Base-by-base conservation (phyloP, 2,113 vertebrate genomes). In the Anhinga anhinga region DNA sequence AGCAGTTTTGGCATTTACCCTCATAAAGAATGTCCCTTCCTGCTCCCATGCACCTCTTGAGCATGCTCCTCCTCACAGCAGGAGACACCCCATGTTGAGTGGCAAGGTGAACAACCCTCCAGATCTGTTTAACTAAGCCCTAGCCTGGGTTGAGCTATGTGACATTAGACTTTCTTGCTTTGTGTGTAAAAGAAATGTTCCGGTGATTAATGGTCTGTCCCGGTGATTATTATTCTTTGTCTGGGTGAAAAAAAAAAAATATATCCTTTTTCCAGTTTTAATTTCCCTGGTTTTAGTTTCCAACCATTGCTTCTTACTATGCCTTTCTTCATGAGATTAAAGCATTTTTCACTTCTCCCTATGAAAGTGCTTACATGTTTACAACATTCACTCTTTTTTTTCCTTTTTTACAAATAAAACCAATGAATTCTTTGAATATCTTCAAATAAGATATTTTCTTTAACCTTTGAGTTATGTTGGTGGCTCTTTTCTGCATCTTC, bases 21-120 rank as follows among this genome's bases (percentile, higher is more conserved):
- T 50, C 0, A 0, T n/a, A 62, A 56, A 38, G 32, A 83, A 21
- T 0, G 0, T 45, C 85, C 55, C n/a, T 32, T 62, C 40, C 38
- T 59, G 36, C 71, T 36, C 17, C 50, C 6, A 0, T 10, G 20
- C 19, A 3, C 21, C 30, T 61, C 45, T 22, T 5, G 29, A 32
- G 15, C 9, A 7, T 11, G 20, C 13, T 62, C 15, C 38, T 53
- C 26, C 63, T 8, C 1, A 2, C 34, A 62, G 34, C 7, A 3
- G 7, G 65, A 38, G 8, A 9, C 0, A 2, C 29, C 22, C n/a
- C 1, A 0, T 3, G 13, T 2, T 25, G 45, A 16, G 55, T 8
- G 34, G 5, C 23, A 10, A n/a, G 38, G n/a, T 8, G 27, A 81
- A 25, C 18, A 29, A 2, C 36, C 7, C 15, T 42, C 21, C 52